Percentiles rank a stretch among this genome's conserved stretches.
phyloP scores from a whole-genome alignment of 2,113 vertebrate species.

The Toxotes chatareus region DNA sequence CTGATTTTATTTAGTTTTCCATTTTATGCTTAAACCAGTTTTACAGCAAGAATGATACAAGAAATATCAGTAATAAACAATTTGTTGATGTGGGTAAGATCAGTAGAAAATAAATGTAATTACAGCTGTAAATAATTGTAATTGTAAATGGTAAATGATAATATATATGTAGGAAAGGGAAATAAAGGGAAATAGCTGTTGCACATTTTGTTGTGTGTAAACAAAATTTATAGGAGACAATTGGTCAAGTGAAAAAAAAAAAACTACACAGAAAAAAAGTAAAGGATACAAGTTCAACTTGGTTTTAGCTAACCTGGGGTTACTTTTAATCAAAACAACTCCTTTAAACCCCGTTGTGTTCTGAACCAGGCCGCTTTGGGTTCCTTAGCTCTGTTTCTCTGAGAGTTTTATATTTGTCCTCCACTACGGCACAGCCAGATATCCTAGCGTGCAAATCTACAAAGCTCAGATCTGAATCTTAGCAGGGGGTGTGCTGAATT shows the following conservation, averaged over 20 bases:
- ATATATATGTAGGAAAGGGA: too few relatives aligned
- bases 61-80: background rate
- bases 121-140: background rate
- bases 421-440: background rate
- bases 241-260: too few relatives aligned
- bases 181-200: too few relatives aligned
- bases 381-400: background rate
- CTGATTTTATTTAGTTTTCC: background rate
- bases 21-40: background rate
- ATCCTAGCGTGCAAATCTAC: background rate
- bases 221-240: too few relatives aligned
- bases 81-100: too few relatives aligned
- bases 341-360: background rate
- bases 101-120: background rate
- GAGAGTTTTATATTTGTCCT: background rate
- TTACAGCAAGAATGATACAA: background rate
- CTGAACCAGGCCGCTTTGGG: background rate
- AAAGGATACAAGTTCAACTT: too few relatives aligned
- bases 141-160: too few relatives aligned
- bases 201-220: too few relatives aligned
- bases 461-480: constrained; percentile 26
- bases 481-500: constrained; percentile 19
- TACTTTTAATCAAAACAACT: background rate
- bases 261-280: too few relatives aligned
- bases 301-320: too few relatives aligned